Evolutionary conservation across 2,797 vertebrate genomes (phyloP).

Genomic region (Parotocinclus haroldoi): DNA sequence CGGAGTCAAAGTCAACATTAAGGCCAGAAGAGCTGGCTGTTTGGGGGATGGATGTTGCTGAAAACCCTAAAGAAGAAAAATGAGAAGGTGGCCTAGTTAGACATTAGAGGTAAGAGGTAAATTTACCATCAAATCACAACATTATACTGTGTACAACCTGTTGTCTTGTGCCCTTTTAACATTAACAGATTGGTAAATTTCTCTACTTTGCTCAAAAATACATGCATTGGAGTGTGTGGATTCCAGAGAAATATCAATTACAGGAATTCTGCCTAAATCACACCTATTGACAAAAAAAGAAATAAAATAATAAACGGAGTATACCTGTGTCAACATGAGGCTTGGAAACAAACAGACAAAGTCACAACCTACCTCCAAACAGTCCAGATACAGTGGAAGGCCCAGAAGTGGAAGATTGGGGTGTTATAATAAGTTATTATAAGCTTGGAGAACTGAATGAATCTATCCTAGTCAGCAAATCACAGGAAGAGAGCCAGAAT

Average conservation of each 20-base stretch:
- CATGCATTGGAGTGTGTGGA: no score
- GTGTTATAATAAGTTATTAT: slow-evolving; percentile 79
- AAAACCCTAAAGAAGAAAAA: slow-evolving; percentile 58
- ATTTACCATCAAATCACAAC: neutral
- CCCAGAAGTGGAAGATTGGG: slow-evolving; percentile 78
- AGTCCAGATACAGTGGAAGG: slow-evolving; percentile 83
- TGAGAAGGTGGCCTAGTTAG: slow-evolving; percentile 26
- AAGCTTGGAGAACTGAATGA: slow-evolving; percentile 82
- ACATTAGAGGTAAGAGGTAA: slow-evolving; percentile 13
- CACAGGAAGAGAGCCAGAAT: slow-evolving; percentile 57
- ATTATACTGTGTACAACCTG: slow-evolving; percentile 1
- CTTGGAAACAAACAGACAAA: neutral
- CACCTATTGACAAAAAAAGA: neutral
- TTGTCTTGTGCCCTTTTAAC: neutral
- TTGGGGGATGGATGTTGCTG: slow-evolving; percentile 79
- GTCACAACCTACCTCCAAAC: slow-evolving; percentile 80
- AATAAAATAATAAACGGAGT: neutral
- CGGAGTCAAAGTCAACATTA: slow-evolving; percentile 94
- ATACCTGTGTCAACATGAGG: no score
- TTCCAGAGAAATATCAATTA: no score
- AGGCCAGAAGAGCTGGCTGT: slow-evolving; percentile 76
- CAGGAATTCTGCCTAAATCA: no score
- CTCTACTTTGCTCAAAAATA: no score
- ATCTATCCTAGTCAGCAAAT: slow-evolving; percentile 72
- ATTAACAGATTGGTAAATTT: slow-evolving; percentile 14